Evolutionary conservation across 2,797 vertebrate species (phyloP).

Genomic region (Borostomias antarcticus): DNA sequence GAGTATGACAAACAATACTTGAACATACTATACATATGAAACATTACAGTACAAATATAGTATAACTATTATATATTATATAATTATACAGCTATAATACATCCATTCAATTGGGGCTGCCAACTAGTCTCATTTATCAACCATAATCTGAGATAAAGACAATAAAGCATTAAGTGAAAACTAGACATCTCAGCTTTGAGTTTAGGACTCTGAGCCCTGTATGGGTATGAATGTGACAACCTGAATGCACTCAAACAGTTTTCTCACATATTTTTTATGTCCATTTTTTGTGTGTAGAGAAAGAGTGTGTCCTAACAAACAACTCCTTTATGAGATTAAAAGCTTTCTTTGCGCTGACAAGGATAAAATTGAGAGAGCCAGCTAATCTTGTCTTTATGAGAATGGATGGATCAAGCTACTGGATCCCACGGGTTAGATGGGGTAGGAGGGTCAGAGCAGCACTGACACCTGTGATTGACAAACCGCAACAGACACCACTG

Average conservation of each 20-base stretch:
- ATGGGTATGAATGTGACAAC: not conserved
- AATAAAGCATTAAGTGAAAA: conserved; percentile 6
- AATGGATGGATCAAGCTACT: conserved; percentile 63
- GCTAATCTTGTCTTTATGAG: conserved; percentile 75
- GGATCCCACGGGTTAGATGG: conserved; percentile 13
- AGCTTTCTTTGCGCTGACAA: conserved; percentile 74
- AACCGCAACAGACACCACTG: conserved; percentile 16
- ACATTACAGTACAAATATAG: too few relatives aligned
- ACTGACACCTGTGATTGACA: conserved; percentile 14
- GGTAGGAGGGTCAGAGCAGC: conserved; percentile 20
- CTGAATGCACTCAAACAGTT: conserved; percentile 15
- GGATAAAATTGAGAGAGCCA: conserved; percentile 72
- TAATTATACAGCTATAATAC: too few relatives aligned
- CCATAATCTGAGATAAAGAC: not conserved
- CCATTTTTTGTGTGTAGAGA: conserved; percentile 51
- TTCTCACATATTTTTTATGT: conserved; percentile 27
- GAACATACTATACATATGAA: too few relatives aligned
- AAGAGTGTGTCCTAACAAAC: conserved; percentile 64
- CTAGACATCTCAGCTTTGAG: not conserved
- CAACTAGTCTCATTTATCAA: not conserved
- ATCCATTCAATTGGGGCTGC: too few relatives aligned
- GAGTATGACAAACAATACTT: too few relatives aligned
- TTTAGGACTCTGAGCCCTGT: not conserved
- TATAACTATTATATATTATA: too few relatives aligned
- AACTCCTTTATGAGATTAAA: conserved; percentile 74